These are phyloP conservation scores for Autographa gamma DNA, from an alignment of 2,888 invertebrate genomes.

Conservation along the genomic window DNA sequence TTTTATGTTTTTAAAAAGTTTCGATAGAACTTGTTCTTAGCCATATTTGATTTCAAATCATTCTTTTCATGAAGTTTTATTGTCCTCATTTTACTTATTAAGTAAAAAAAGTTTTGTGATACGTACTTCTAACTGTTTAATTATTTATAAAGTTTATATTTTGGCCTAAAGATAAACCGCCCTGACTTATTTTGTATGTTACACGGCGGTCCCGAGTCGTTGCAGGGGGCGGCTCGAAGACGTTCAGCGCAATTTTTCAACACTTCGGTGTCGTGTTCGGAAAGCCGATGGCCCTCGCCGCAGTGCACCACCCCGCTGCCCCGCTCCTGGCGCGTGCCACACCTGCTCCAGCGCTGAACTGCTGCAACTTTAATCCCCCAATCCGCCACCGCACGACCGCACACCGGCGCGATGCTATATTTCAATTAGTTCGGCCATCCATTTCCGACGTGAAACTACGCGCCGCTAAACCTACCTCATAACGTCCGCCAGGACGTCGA, in stretches of 20 bases:
- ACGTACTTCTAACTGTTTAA: conserved; percentile 26
- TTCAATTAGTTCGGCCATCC: conserved; percentile 87
- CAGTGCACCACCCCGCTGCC: conserved; percentile 67
- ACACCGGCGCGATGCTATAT: conserved; percentile 84
- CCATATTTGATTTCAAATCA: neutral
- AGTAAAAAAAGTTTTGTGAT: neutral
- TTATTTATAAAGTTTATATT: conserved; percentile 44
- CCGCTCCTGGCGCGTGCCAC: conserved; percentile 62
- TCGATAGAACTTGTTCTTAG: neutral
- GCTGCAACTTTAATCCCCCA: conserved; percentile 86
- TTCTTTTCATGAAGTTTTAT: neutral
- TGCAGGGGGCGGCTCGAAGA: conserved; percentile 80
- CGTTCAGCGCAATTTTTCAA: conserved; percentile 87
- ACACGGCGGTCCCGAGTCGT: conserved; percentile 75
- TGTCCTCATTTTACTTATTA: neutral
- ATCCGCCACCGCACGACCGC: conserved; percentile 83
- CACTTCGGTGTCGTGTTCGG: conserved; percentile 83
- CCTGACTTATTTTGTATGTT: conserved; percentile 83
- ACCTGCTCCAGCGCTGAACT: conserved; percentile 79
- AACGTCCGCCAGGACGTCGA: conserved; percentile 66
- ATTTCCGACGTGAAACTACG: conserved; percentile 80
- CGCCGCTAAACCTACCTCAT: conserved; percentile 75
- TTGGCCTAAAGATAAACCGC: conserved; percentile 57
- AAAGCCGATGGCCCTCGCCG: conserved; percentile 76
- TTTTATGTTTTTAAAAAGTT: conserved; percentile 31